These are phyloP conservation scores for Aleiodes leptofemur DNA, from an alignment of 2,888 invertebrate species.

Conservation along the genomic window DNA sequence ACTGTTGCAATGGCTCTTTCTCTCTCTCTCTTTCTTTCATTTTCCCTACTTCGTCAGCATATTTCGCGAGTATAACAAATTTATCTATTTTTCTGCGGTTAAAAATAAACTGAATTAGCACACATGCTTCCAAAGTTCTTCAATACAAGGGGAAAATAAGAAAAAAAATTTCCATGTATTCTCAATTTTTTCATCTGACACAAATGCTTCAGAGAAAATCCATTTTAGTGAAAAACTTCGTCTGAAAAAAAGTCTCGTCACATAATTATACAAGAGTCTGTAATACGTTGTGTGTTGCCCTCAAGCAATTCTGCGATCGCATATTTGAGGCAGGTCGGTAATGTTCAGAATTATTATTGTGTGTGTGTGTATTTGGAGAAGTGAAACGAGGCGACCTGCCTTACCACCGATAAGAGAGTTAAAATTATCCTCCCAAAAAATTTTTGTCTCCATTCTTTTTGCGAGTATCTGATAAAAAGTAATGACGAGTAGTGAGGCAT, in stretches of 20 bases:
- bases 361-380: neutral
- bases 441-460: neutral
- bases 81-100: no score
- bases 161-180: neutral
- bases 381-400: constrained; percentile 46
- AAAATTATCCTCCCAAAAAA: no score
- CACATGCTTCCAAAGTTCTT: no score
- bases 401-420: constrained; percentile 28
- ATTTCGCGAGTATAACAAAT: no score
- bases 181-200: neutral
- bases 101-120: no score
- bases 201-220: constrained; percentile 36
- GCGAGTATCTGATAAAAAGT: no score
- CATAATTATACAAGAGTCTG: constrained; percentile 16
- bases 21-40: constrained; percentile 38
- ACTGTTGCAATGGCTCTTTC: constrained; percentile 64
- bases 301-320: constrained; percentile 8
- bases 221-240: constrained; percentile 34
- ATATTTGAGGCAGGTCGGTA: constrained; percentile 70
- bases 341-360: constrained; percentile 54
- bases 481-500: no score
- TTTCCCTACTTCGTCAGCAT: neutral
- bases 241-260: constrained; percentile 12
- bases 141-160: no score
- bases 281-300: constrained; percentile 5